phyloP scores from a whole-genome alignment of 2,113 vertebrate genomes.

The Galeopterus variegatus region DNA sequence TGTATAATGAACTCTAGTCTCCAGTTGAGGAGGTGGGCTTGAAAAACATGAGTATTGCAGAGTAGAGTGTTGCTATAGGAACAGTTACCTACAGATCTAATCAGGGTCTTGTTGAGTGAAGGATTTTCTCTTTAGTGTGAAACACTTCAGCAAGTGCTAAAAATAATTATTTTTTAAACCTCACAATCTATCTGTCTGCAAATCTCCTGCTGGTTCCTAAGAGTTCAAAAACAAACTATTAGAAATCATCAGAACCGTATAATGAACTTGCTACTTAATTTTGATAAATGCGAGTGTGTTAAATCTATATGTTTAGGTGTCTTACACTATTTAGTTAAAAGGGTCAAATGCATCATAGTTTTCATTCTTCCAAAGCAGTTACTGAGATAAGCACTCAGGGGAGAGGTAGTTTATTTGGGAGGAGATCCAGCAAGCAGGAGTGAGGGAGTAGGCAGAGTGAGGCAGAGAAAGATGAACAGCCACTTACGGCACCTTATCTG shows the following conservation, averaged over 20 bases:
- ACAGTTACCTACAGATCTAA: conserved; percentile 75
- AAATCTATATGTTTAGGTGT: background rate
- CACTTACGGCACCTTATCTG: too few relatives aligned
- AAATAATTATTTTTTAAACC: conserved; percentile 59
- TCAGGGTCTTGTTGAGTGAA: conserved; percentile 72
- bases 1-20: conserved; percentile 57
- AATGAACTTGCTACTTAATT: background rate
- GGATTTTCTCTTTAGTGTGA: conserved; percentile 72
- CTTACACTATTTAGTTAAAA: conserved; percentile 26
- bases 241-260: conserved; percentile 34
- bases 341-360: background rate
- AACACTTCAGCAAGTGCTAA: conserved; percentile 66
- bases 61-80: conserved; percentile 76
- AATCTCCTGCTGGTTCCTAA: conserved; percentile 24
- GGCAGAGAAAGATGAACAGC: background rate
- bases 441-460: background rate
- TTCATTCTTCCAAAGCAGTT: background rate
- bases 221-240: conserved; percentile 51
- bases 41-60: conserved; percentile 72
- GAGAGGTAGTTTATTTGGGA: background rate
- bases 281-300: background rate
- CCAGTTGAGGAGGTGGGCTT: background rate
- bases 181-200: background rate
- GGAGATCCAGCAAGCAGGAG: background rate
- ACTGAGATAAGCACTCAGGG: background rate